Conservation (phyloP, 2,113 vertebrate species). For the Hippolais icterina region DNA sequence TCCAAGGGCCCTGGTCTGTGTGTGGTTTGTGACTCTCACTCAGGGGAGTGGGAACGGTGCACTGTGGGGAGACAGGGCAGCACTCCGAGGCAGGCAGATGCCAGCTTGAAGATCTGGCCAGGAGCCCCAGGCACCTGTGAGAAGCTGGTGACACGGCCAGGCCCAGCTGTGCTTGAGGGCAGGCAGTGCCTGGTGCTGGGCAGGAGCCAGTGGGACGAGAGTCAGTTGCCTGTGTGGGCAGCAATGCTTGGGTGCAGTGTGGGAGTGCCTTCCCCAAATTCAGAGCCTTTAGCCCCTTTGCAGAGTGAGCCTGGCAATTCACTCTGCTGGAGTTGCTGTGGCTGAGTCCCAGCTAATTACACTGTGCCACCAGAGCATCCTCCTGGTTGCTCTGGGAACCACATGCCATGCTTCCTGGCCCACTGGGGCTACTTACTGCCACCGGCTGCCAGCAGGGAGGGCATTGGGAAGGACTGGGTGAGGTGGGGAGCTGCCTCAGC, state of each 20-base stretch:
- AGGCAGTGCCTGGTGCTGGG: neutral
- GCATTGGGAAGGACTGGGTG: neutral
- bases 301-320: neutral
- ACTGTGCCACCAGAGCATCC: neutral
- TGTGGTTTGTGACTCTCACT: neutral
- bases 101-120: neutral
- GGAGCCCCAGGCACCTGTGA: fast-evolving
- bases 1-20: neutral
- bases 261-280: neutral
- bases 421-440: neutral
- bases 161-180: neutral
- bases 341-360: neutral
- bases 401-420: fast-evolving
- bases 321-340: neutral
- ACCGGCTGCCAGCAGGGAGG: fast-evolving
- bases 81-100: fast-evolving
- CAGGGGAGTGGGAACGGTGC: fast-evolving
- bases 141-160: neutral
- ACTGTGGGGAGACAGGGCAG: fast-evolving
- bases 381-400: neutral
- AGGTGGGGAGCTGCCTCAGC: neutral
- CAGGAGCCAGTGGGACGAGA: neutral
- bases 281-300: neutral
- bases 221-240: neutral
- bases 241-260: fast-evolving